Evolutionary conservation across 2,113 vertebrate species (phyloP), one percentile per base, ranked within the genome.

Genomic region (Ophiodon elongatus): DNA sequence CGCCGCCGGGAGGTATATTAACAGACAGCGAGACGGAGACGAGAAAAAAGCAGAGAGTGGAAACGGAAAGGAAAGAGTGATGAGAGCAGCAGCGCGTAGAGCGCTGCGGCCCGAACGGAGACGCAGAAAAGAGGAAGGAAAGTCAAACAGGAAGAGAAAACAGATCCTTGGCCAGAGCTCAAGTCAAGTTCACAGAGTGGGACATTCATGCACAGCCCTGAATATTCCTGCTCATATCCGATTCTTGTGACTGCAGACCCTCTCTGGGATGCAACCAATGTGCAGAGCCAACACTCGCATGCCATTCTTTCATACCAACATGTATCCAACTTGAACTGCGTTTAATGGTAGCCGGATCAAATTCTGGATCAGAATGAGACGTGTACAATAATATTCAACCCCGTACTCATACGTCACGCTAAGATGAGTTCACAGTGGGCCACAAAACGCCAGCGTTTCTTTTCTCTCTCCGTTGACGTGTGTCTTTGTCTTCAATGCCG

Each of bases 1-100:
- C 71, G 76, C 79, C 59, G 85, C 82, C 65, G 83, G 59, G 67
- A 76, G 87, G 75, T 52, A 93, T 91, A 82, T 91, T 85, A 91
- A 82, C 82, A 88, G 83, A 82, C 82, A 72, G 80, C 69, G n/a
- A 4, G 41, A 63, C n/a, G 3, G 52, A 65, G 25, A 9, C 10
- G 47, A 88, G 80, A 81, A 80, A 59, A 80, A 45, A 81, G 79
- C 37, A 9, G 19, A 19, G 45, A 17, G 45, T 47, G 45, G 45
- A 47, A 47, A 47, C 45, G 45, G 45, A 47, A 19, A 83, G 64
- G 77, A 83, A 77, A 27, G 79, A 72, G 79, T 21, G 83, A 71
- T 19, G 66, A 43, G 50, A 79, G 75, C 47, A 25, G 79, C 29
- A 2, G 60, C 15, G 52, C 76, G 27, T 21, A 64, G 56, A 41